These are phyloP conservation scores for Enteromius trimaculatus DNA, from an alignment of 2,797 vertebrate species.

Conservation along the genomic window DNA sequence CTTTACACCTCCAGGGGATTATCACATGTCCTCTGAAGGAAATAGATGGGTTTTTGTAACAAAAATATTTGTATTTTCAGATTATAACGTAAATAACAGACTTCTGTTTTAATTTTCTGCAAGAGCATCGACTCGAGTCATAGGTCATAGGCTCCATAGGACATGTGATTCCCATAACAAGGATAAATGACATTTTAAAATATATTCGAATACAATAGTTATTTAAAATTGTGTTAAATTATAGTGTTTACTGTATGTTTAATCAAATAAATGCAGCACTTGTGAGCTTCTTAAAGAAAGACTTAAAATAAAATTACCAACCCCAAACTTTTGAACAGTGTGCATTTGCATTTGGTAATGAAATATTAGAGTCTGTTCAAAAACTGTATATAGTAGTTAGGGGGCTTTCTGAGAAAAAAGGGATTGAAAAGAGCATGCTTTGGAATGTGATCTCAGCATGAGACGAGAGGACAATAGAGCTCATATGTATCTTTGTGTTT, in stretches of 20 bases:
- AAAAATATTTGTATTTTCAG: too few relatives aligned
- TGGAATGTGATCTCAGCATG: conserved; percentile 29
- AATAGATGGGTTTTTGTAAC: too few relatives aligned
- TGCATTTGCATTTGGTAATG: neutral
- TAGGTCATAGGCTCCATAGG: too few relatives aligned
- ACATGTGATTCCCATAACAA: neutral
- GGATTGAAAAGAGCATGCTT: neutral
- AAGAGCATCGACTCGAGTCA: too few relatives aligned
- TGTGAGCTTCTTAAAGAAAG: neutral
- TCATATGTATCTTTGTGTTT: conserved; percentile 17
- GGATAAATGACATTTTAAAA: neutral
- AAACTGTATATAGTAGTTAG: neutral
- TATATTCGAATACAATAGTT: neutral
- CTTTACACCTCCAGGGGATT: too few relatives aligned
- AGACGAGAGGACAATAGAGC: conserved; percentile 23
- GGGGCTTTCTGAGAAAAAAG: neutral
- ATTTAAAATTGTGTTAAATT: neutral
- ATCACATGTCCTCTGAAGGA: too few relatives aligned
- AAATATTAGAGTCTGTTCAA: conserved; percentile 4
- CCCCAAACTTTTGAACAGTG: neutral
- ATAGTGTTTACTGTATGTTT: neutral
- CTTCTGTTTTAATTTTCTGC: too few relatives aligned
- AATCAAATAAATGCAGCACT: neutral
- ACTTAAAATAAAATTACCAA: neutral
- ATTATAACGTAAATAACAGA: too few relatives aligned